A percentile compares a stretch with the other conserved stretches of the same genome.
phyloP scores from a whole-genome alignment of 2,113 vertebrate genomes.

The Cyprinodon tularosa region DNA sequence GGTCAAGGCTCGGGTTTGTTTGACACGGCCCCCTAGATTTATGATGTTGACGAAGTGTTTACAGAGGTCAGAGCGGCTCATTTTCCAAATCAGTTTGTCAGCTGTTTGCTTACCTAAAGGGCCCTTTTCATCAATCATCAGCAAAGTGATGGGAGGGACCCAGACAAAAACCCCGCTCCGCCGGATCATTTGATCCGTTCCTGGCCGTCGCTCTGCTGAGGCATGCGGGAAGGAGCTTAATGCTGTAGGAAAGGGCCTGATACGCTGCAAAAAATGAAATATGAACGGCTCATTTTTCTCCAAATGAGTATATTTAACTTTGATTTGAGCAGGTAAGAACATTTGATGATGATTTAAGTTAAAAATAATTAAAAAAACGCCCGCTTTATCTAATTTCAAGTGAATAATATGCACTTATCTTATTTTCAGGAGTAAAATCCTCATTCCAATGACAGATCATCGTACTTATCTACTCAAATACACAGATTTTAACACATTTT shows the following conservation, averaged over 20 bases:
- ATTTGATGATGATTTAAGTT: too few species aligned
- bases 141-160: slow-evolving; percentile 20
- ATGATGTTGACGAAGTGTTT: slow-evolving; percentile 71
- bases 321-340: too few species aligned
- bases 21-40: slow-evolving; percentile 74
- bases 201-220: slow-evolving; percentile 5
- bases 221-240: background rate
- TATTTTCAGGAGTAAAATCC: too few species aligned
- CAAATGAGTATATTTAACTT: too few species aligned
- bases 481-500: too few species aligned
- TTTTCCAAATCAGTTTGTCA: slow-evolving; percentile 76
- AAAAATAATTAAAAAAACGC: too few species aligned
- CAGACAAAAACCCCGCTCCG: slow-evolving; percentile 6
- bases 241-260: background rate
- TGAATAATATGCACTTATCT: too few species aligned
- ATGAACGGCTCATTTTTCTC: too few species aligned
- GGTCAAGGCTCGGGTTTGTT: slow-evolving; percentile 64
- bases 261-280: background rate
- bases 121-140: slow-evolving; percentile 67
- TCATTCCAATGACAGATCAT: too few species aligned
- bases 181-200: background rate
- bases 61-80: slow-evolving; percentile 71
- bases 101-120: slow-evolving; percentile 74
- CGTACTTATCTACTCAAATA: too few species aligned
- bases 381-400: too few species aligned